These are phyloP conservation scores for Diadophis punctatus DNA, from an alignment of 2,113 vertebrate species.

Conservation along the genomic window DNA sequence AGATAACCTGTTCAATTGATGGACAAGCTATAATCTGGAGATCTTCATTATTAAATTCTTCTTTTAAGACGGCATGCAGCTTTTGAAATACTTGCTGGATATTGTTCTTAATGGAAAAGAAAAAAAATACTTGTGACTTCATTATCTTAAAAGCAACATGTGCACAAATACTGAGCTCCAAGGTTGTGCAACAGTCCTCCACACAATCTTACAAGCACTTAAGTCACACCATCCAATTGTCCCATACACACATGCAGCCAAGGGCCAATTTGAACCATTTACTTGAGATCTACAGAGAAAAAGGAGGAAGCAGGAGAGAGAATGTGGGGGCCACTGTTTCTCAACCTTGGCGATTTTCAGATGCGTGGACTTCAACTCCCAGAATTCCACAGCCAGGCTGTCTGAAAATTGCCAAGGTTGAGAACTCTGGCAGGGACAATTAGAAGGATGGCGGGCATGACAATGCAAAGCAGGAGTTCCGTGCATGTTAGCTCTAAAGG, in stretches of 20 bases:
- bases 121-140: background rate
- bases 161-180: background rate
- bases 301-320: background rate
- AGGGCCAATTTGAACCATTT: background rate
- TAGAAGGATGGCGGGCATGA: background rate
- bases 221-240: background rate
- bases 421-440: background rate
- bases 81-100: constrained; percentile 96
- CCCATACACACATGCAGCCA: background rate
- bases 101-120: constrained; percentile 80
- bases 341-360: too few species aligned
- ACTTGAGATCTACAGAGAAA: background rate
- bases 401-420: too few species aligned
- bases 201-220: background rate
- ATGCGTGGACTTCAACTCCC: too few species aligned
- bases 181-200: background rate
- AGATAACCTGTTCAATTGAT: constrained; percentile 90
- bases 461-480: background rate
- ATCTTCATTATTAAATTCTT: constrained; percentile 92
- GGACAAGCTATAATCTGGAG: constrained; percentile 92
- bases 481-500: background rate
- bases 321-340: too few species aligned
- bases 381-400: too few species aligned
- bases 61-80: constrained; percentile 85
- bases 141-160: background rate